Base-by-base conservation (phyloP, 2,113 vertebrate species). In the Burhinus oedicnemus region DNA sequence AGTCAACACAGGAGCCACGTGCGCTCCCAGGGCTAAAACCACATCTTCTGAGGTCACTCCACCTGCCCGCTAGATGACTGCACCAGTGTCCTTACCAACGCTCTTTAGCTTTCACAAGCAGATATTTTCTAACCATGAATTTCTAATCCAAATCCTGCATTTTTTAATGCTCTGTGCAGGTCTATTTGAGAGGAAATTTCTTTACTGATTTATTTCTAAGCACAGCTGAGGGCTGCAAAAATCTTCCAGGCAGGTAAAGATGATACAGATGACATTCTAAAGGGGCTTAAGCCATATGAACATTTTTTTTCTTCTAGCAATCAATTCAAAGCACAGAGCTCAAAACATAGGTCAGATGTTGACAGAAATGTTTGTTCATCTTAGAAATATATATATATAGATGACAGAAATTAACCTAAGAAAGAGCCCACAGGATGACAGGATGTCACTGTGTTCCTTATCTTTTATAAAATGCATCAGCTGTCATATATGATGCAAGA, bases 31-130 rank as follows among this genome's bases (percentile, higher is more conserved):
- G 21, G 38, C 25, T 55, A 49, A 54, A 72, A 20, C 40, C 17
- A 10, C 25, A 12, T 47, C 23, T 65, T 57, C 19, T 0, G 0
- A 4, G 8, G 27, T 78, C 70, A 27, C 42, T 27, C 58, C 60
- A 60, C 32, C 44, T 78, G 47, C 58, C 44, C 38, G 23, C 40
- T 21, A 36, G 52, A 30, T 18, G 23, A 26, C 34, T 22, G 27
- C 34, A 65, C 36, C 15, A 29, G 5, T 3, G 22, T 51, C n/a
- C n/a, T 32, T 57, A 8, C 34, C 20, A 23, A 7, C 9, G 10
- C 40, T 32, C 52, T 71, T 55, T 1, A 60, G 55, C 30, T 83
- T 87, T 69, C 60, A 60, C n/a, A 42, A 10, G 8, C 16, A 15
- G 6, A 3, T 49, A 17, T 58, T 81, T 77, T 84, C 74, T 74